Conservation (phyloP, 2,113 vertebrate species). For the Erinaceus europaeus region DNA sequence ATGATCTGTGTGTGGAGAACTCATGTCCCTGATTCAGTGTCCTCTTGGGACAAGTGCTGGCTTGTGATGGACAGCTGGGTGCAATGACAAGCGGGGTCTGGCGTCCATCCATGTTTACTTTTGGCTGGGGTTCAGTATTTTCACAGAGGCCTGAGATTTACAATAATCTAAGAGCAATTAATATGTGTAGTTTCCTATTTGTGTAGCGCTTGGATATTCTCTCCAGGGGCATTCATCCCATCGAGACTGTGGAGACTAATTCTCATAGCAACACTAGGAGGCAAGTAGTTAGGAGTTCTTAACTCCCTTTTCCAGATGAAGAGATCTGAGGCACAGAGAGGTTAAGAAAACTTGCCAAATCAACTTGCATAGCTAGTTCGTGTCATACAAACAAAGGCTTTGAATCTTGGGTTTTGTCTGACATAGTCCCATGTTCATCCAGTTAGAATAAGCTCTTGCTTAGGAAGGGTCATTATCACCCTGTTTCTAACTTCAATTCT, state of each 20-base stretch:
- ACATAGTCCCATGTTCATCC: background rate
- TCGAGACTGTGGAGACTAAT: background rate
- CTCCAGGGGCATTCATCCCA: background rate
- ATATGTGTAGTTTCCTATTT: background rate
- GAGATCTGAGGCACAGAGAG: conserved; percentile 13
- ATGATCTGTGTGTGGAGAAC: background rate
- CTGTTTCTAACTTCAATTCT: background rate
- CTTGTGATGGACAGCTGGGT: background rate
- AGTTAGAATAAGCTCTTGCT: background rate
- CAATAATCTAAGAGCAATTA: background rate
- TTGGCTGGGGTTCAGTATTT: background rate
- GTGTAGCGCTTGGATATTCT: background rate
- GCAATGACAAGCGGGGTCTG: background rate
- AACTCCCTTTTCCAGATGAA: conserved; percentile 23
- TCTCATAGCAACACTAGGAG: background rate
- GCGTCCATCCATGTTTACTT: background rate
- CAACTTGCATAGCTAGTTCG: background rate
- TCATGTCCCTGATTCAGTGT: background rate
- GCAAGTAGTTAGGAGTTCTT: background rate
- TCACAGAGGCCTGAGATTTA: background rate
- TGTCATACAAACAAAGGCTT: no score
- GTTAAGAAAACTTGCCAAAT: background rate
- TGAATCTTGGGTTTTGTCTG: background rate
- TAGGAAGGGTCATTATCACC: background rate
- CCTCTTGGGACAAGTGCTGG: conserved; percentile 37